Percentiles rank a stretch among this genome's conserved stretches.
Conservation (phyloP, 1,140 invertebrate species). For the Lasioglossum baleicum region DNA sequence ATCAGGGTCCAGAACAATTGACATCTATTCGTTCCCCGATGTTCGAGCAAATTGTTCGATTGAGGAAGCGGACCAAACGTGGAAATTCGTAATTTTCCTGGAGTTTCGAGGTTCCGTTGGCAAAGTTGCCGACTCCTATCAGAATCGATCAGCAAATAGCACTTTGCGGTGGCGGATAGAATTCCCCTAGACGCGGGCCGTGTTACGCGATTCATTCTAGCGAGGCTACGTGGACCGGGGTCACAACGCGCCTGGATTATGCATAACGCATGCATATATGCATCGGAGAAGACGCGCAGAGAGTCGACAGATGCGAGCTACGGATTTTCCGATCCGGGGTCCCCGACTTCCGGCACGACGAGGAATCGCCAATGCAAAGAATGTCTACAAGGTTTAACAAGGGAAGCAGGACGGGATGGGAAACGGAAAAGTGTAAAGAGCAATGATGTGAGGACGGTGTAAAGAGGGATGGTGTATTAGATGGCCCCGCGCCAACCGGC, state of each 20-base stretch:
- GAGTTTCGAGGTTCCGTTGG: neutral
- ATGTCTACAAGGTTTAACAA: conserved; percentile 20
- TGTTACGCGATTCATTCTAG: conserved; percentile 29
- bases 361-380: conserved; percentile 26
- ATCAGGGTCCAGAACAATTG: too few relatives aligned
- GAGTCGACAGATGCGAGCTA: conserved; percentile 44
- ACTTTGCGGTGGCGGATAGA: conserved; percentile 24
- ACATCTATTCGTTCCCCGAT: too few relatives aligned
- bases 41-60: neutral
- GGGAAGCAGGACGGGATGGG: too few relatives aligned
- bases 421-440: conserved; percentile 1
- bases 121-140: neutral
- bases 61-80: neutral
- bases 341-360: conserved; percentile 7
- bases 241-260: conserved; percentile 44
- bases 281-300: conserved; percentile 45
- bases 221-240: conserved; percentile 4
- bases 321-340: conserved; percentile 31
- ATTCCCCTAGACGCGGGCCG: neutral
- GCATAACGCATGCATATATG: conserved; percentile 53
- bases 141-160: conserved; percentile 31
- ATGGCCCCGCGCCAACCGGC: conserved; percentile 56
- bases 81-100: conserved; percentile 8
- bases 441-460: conserved; percentile 11
- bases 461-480: conserved; percentile 46